Evolutionary conservation across 2,113 vertebrate genomes (phyloP).

Genomic region (Peromyscus maniculatus): DNA sequence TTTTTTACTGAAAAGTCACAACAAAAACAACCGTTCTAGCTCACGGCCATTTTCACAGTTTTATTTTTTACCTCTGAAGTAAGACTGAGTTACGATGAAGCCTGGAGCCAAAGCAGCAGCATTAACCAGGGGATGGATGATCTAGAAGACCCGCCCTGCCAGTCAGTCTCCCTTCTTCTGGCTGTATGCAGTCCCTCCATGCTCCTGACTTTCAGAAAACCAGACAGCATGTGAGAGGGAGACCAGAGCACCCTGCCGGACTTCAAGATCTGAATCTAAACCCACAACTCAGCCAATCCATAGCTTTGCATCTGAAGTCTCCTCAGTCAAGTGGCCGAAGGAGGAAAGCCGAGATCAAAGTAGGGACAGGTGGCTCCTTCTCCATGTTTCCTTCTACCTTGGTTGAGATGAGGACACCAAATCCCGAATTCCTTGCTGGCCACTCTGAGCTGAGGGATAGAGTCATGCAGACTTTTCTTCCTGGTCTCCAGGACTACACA

Average conservation of each 20-base stretch:
- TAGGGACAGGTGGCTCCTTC: not conserved
- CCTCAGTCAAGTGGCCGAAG: not conserved
- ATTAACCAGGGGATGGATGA: not conserved
- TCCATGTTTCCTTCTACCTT: not conserved
- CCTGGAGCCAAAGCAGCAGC: not conserved
- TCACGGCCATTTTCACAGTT: not conserved
- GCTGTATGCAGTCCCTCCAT: not conserved
- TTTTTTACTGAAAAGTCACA: slow-evolving; percentile 8
- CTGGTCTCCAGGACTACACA: not conserved
- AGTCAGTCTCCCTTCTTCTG: not conserved
- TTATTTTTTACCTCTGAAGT: slow-evolving; percentile 12
- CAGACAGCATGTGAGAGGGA: not conserved
- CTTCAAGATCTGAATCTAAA: not conserved
- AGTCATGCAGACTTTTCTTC: not conserved
- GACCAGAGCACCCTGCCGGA: not conserved
- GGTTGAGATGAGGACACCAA: not conserved
- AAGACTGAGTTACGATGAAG: not conserved
- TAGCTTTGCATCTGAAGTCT: not conserved
- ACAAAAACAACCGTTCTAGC: slow-evolving; percentile 16
- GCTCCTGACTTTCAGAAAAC: not conserved
- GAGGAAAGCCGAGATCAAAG: not conserved
- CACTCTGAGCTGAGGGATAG: not conserved
- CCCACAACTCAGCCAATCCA: too few relatives aligned
- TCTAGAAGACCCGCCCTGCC: not conserved
- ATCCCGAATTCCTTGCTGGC: not conserved